A percentile compares a stretch with the other conserved stretches of the same genome.
These are phyloP conservation scores for Colletes gigas DNA, from an alignment of 1,140 invertebrate genomes.

Conservation along the genomic window DNA sequence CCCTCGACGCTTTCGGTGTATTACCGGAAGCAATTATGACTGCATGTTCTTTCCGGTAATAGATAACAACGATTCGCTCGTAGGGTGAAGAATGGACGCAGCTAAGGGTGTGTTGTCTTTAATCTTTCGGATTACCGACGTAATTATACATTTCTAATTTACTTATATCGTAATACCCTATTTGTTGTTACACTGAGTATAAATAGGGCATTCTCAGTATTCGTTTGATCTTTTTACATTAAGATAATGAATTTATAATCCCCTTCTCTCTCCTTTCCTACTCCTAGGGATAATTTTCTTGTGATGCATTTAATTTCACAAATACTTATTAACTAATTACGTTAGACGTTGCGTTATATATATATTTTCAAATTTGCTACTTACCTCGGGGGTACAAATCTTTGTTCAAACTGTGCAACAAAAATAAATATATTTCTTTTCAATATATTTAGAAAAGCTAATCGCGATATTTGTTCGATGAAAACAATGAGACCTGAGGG, in stretches of 20 bases:
- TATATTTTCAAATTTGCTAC: too few species aligned
- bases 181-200: too few species aligned
- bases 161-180: background rate
- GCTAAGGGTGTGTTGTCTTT: background rate
- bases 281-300: too few species aligned
- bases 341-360: too few species aligned
- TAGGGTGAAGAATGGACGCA: background rate
- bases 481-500: background rate
- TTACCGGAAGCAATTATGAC: constrained; percentile 50
- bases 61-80: constrained; percentile 25
- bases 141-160: background rate
- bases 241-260: too few species aligned
- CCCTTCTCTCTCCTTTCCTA: too few species aligned
- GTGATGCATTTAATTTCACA: too few species aligned
- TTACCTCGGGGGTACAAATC: too few species aligned
- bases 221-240: too few species aligned
- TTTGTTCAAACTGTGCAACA: background rate
- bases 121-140: background rate
- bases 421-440: too few species aligned
- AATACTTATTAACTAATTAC: too few species aligned
- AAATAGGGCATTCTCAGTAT: too few species aligned
- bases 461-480: background rate
- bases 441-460: background rate
- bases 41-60: constrained; percentile 48
- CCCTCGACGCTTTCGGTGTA: constrained; percentile 34